These are phyloP conservation scores for Sebastes jordani DNA, from an alignment of 2,797 vertebrate genomes.

Conservation along the genomic window DNA sequence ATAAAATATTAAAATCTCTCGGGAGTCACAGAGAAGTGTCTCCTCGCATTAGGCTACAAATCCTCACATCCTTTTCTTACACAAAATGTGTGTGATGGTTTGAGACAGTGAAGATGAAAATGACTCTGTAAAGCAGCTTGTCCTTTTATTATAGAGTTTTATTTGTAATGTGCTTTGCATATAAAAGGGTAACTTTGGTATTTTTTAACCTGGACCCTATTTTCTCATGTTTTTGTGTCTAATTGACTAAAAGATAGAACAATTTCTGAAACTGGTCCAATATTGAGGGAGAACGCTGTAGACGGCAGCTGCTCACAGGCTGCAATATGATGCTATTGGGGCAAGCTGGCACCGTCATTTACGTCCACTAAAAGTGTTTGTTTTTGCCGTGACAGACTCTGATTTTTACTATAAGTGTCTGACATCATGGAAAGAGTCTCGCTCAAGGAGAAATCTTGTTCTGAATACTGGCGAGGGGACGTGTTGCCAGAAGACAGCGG, in stretches of 20 bases:
- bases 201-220: too few species aligned
- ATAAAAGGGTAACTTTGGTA: not conserved
- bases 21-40: slow-evolving; percentile 29
- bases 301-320: not conserved
- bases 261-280: too few species aligned
- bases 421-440: not conserved
- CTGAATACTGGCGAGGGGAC: not conserved
- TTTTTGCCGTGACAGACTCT: not conserved
- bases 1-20: slow-evolving; percentile 55
- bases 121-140: not conserved
- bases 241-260: too few species aligned
- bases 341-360: not conserved
- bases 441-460: not conserved
- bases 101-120: slow-evolving; percentile 9
- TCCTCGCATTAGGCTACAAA: slow-evolving; percentile 17
- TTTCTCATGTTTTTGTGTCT: too few species aligned
- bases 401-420: not conserved
- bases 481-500: not conserved
- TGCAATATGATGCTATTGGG: not conserved
- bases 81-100: slow-evolving; percentile 22
- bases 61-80: slow-evolving; percentile 41
- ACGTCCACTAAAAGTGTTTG: not conserved
- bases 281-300: too few species aligned
- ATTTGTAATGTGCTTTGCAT: not conserved
- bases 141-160: not conserved